Conservation (phyloP, 2,113 vertebrate species). For the Xiphophorus hellerii region DNA sequence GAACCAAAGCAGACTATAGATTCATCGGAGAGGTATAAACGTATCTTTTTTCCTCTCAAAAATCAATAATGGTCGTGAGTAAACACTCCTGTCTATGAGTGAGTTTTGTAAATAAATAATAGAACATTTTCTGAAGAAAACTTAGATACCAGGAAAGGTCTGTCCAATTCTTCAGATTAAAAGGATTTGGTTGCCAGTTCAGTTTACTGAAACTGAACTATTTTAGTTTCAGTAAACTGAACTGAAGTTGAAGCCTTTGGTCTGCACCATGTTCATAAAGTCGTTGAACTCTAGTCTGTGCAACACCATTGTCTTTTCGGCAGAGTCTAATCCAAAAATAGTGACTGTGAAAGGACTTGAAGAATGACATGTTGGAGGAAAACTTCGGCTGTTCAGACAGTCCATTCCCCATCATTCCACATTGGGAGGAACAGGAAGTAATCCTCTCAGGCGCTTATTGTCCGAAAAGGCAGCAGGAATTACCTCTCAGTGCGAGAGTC, state of each 20-base stretch:
- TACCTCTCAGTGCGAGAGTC: slow-evolving; percentile 36
- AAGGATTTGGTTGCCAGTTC: not conserved
- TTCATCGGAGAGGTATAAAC: not conserved
- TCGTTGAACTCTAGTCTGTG: slow-evolving; percentile 97
- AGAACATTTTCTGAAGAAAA: not conserved
- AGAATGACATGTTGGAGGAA: slow-evolving; percentile 86
- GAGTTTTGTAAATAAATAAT: not conserved
- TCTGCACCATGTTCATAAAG: slow-evolving; percentile 97
- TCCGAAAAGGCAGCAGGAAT: slow-evolving; percentile 38
- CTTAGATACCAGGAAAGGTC: not conserved
- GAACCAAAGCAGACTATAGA: not conserved
- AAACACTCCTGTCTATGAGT: too few relatives aligned
- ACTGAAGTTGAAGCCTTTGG: slow-evolving; percentile 91
- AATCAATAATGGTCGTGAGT: too few relatives aligned
- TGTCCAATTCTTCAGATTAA: not conserved
- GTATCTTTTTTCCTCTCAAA: too few relatives aligned
- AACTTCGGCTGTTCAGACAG: slow-evolving; percentile 90
- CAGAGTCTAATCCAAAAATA: slow-evolving; percentile 93
- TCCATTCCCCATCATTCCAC: slow-evolving; percentile 95
- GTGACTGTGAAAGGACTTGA: slow-evolving; percentile 95
- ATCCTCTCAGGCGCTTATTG: slow-evolving; percentile 28
- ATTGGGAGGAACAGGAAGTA: slow-evolving; percentile 53
- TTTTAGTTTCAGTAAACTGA: too few relatives aligned
- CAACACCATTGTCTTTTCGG: slow-evolving; percentile 94
- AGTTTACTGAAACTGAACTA: not conserved